These are phyloP conservation scores for Hylaea fasciaria DNA, from an alignment of 2,888 invertebrate species.

Conservation along the genomic window DNA sequence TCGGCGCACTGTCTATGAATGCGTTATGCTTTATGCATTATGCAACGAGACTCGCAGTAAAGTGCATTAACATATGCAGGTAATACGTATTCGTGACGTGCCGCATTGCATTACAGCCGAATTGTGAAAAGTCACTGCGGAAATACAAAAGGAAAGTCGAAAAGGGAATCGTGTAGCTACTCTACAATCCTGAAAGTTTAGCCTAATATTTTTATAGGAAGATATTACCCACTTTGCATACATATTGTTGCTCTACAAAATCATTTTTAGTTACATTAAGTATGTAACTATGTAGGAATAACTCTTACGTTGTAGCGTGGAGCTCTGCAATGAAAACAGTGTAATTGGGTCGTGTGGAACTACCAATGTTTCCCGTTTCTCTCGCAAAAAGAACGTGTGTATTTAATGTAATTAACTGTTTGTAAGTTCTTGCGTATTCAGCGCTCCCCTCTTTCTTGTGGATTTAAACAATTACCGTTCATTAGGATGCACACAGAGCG, in stretches of 20 bases:
- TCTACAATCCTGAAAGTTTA: too few species aligned
- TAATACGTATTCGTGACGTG: slow-evolving; percentile 23
- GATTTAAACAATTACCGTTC: slow-evolving; percentile 76
- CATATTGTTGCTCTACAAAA: not conserved
- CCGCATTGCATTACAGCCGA: slow-evolving; percentile 15
- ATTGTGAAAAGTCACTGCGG: slow-evolving; percentile 10
- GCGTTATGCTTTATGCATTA: slow-evolving; percentile 56
- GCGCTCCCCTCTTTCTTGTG: slow-evolving; percentile 63
- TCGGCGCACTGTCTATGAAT: slow-evolving; percentile 60
- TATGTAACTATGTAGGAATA: slow-evolving; percentile 1
- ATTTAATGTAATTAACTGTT: slow-evolving; percentile 64
- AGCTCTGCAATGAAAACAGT: slow-evolving; percentile 34
- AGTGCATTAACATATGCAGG: slow-evolving; percentile 33
- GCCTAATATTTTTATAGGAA: too few species aligned
- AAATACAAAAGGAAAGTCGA: slow-evolving; percentile 6
- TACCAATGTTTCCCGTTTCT: slow-evolving; percentile 35
- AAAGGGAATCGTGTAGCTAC: slow-evolving; percentile 1
- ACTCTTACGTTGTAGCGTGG: slow-evolving; percentile 8
- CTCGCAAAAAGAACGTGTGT: slow-evolving; percentile 52
- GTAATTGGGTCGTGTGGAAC: slow-evolving; percentile 38
- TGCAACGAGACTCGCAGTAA: slow-evolving; percentile 29
- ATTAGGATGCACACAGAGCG: slow-evolving; percentile 66
- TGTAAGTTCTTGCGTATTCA: slow-evolving; percentile 58
- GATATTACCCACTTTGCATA: not conserved
- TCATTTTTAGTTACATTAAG: not conserved